phyloP scores from a whole-genome alignment of 2,113 vertebrate genomes.

The Phaethon lepturus region DNA sequence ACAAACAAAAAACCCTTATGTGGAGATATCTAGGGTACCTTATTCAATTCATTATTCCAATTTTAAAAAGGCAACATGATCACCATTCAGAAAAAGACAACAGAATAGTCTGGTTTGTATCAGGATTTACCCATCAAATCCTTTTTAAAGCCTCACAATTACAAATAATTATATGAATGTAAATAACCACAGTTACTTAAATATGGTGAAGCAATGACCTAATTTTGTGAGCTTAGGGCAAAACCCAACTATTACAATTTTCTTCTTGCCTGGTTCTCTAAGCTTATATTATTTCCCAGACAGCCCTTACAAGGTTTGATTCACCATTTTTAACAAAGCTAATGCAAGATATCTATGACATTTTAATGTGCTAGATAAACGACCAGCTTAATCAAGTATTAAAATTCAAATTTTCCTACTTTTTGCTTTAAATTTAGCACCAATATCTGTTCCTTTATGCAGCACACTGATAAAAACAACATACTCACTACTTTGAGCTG shows the following conservation, averaged over 20 bases:
- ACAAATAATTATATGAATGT: not conserved
- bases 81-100: not conserved
- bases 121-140: not conserved
- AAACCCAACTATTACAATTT: not conserved
- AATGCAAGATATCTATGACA: not conserved
- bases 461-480: conserved; percentile 18
- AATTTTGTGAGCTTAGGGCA: not conserved
- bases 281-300: not conserved
- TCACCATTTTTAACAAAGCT: not conserved
- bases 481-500: conserved; percentile 9
- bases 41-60: not conserved
- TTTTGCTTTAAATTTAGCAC: conserved; percentile 45
- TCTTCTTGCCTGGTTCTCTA: not conserved
- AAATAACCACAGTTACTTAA: not conserved
- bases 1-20: not conserved
- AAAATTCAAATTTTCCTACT: conserved; percentile 12
- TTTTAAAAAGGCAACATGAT: not conserved
- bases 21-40: not conserved
- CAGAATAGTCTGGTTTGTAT: not conserved
- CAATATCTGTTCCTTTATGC: not conserved
- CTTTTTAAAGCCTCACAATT: not conserved
- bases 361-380: conserved; percentile 11
- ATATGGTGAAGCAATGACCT: not conserved
- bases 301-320: not conserved
- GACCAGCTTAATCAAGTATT: not conserved